These are phyloP conservation scores for Myathropa florea DNA, from an alignment of 2,888 invertebrate species.

Conservation along the genomic window DNA sequence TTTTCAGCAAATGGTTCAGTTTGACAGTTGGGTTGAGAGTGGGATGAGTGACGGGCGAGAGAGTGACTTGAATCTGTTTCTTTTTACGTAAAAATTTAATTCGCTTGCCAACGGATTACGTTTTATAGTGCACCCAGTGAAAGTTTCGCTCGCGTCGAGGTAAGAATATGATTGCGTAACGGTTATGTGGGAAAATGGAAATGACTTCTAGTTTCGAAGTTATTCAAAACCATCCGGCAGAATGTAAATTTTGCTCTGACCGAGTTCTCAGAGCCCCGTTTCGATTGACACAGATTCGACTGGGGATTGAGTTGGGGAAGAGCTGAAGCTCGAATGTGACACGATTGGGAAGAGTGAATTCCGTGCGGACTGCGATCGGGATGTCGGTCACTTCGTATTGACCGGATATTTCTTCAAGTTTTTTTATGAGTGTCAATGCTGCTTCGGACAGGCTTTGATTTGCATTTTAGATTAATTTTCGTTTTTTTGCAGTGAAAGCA, in stretches of 20 bases:
- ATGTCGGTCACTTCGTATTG: too few relatives aligned
- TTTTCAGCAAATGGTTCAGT: slow-evolving; percentile 1
- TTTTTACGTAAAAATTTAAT: not conserved
- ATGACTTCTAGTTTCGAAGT: not conserved
- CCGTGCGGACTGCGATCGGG: not conserved
- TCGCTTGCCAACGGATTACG: not conserved
- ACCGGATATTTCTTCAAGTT: too few relatives aligned
- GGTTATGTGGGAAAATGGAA: slow-evolving; percentile 1
- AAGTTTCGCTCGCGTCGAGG: slow-evolving; percentile 16
- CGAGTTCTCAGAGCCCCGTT: slow-evolving; percentile 3
- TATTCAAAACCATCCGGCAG: not conserved
- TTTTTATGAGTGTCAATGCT: too few relatives aligned
- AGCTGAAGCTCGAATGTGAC: not conserved
- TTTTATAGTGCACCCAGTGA: slow-evolving; percentile 15
- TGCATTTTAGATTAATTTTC: not conserved
- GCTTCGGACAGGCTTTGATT: not conserved
- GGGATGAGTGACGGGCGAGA: not conserved
- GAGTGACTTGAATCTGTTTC: slow-evolving; percentile 3
- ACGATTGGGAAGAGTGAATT: not conserved
- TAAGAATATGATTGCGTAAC: slow-evolving; percentile 43
- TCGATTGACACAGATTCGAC: slow-evolving; percentile 1
- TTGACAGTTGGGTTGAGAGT: not conserved
- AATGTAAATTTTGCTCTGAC: slow-evolving; percentile 17
- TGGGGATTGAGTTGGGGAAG: too few relatives aligned
- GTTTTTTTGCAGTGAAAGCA: not conserved